Percentiles rank a stretch among this genome's conserved stretches.
These are phyloP conservation scores for Trichacis sp. DNA, from an alignment of 2,888 invertebrate species.

Conservation along the genomic window DNA sequence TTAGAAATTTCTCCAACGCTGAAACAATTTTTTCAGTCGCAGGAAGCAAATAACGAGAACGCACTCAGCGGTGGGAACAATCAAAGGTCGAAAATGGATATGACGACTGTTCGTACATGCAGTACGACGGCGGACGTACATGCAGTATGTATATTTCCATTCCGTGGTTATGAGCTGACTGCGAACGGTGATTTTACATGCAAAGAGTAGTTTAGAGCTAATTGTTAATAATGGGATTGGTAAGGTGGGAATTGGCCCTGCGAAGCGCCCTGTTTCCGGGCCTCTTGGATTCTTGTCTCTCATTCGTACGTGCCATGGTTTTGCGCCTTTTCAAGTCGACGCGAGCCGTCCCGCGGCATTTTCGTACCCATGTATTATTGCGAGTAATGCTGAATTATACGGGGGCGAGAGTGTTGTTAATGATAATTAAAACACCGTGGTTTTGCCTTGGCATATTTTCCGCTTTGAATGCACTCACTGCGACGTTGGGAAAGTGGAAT, in stretches of 20 bases:
- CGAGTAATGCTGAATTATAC: constrained; percentile 68
- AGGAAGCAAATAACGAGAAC: background rate
- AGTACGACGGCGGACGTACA: constrained; percentile 58
- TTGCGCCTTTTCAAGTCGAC: constrained; percentile 45
- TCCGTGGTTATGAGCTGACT: constrained; percentile 65
- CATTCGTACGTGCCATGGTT: constrained; percentile 43
- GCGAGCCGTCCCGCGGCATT: constrained; percentile 39
- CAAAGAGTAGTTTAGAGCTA: constrained; percentile 69
- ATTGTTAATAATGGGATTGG: constrained; percentile 70
- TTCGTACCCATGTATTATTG: constrained; percentile 60
- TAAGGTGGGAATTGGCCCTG: constrained; percentile 68
- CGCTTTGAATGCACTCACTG: constrained; percentile 13
- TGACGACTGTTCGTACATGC: constrained; percentile 39
- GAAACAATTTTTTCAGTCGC: too few relatives aligned
- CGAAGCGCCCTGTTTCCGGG: constrained; percentile 38
- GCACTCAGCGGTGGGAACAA: background rate
- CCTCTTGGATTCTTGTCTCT: constrained; percentile 42
- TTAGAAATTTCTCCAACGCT: too few relatives aligned
- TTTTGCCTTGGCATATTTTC: constrained; percentile 49
- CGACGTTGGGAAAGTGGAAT: constrained; percentile 29
- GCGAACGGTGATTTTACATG: constrained; percentile 65
- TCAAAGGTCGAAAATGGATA: constrained; percentile 31
- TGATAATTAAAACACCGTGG: constrained; percentile 67
- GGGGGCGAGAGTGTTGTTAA: constrained; percentile 62
- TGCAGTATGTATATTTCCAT: constrained; percentile 70